Evolutionary conservation across 2,797 vertebrate species (phyloP).

Genomic region (Gastrophryne carolinensis): DNA sequence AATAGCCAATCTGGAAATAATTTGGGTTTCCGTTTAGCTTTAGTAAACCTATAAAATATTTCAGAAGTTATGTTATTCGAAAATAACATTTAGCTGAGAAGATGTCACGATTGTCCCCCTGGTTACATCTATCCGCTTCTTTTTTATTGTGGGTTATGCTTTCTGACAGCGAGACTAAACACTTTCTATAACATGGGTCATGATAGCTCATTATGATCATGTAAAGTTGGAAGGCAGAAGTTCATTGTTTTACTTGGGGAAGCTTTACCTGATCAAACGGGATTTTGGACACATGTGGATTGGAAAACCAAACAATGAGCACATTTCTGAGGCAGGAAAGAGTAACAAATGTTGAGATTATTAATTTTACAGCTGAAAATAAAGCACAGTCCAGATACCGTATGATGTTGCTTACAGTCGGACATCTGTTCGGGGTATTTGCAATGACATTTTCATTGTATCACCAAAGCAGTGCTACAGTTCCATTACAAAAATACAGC

Average conservation of each 20-base stretch:
- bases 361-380: not conserved
- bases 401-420: not conserved
- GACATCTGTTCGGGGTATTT: not conserved
- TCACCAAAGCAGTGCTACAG: not conserved
- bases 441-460: not conserved
- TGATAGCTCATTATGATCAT: not conserved
- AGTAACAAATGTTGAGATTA: not conserved
- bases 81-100: constrained; percentile 18
- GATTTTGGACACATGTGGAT: not conserved
- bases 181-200: constrained; percentile 8
- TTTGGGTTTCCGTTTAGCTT: constrained; percentile 47
- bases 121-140: constrained; percentile 32
- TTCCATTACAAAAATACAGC: not conserved
- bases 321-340: not conserved
- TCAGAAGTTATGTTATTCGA: constrained; percentile 39
- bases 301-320: not conserved
- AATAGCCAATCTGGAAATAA: constrained; percentile 48
- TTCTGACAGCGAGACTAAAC: constrained; percentile 11
- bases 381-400: not conserved
- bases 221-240: not conserved
- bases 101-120: constrained; percentile 27
- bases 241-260: constrained; percentile 19
- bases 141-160: constrained; percentile 13
- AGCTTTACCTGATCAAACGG: not conserved
- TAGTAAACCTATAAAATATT: constrained; percentile 46